Conservation (phyloP, 1,140 invertebrate genomes). For the Drosophila chauvacae region DNA sequence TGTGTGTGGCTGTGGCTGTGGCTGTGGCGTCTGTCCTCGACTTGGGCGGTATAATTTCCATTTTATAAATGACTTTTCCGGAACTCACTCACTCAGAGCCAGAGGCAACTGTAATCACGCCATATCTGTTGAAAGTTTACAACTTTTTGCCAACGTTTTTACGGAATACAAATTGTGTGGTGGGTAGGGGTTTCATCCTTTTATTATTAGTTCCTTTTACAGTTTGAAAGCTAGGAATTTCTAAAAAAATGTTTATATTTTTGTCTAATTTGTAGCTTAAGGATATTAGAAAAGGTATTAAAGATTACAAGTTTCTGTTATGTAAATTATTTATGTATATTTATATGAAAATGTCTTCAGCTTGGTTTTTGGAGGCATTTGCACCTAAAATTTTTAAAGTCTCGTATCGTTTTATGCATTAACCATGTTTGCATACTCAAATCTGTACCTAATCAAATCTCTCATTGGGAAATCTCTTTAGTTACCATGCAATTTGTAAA, state of each 20-base stretch:
- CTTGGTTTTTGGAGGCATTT: neutral
- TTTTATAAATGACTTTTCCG: slow-evolving; percentile 76
- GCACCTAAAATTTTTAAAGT: neutral
- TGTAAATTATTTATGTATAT: neutral
- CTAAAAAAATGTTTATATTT: neutral
- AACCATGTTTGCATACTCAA: neutral
- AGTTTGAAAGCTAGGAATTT: neutral
- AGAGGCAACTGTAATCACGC: slow-evolving; percentile 77
- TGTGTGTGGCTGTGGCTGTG: slow-evolving; percentile 13
- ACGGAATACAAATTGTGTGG: slow-evolving; percentile 29
- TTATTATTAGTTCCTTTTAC: neutral
- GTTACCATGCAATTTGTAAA: slow-evolving; percentile 36
- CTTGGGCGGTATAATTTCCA: slow-evolving; percentile 64
- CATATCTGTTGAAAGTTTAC: slow-evolving; percentile 81
- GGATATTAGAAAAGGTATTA: neutral
- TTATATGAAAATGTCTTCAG: no score
- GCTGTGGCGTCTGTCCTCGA: slow-evolving; percentile 26
- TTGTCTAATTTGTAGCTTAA: neutral
- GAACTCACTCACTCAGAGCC: slow-evolving; percentile 27
- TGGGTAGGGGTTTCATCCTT: neutral
- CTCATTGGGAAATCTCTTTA: slow-evolving; percentile 27
- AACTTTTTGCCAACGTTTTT: slow-evolving; percentile 40
- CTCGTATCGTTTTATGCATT: neutral
- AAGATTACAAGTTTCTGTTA: neutral
- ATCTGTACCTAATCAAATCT: slow-evolving; percentile 5